Evolutionary conservation across 2,113 vertebrate species (phyloP).

Genomic region (Dicerorhinus sumatrensis): DNA sequence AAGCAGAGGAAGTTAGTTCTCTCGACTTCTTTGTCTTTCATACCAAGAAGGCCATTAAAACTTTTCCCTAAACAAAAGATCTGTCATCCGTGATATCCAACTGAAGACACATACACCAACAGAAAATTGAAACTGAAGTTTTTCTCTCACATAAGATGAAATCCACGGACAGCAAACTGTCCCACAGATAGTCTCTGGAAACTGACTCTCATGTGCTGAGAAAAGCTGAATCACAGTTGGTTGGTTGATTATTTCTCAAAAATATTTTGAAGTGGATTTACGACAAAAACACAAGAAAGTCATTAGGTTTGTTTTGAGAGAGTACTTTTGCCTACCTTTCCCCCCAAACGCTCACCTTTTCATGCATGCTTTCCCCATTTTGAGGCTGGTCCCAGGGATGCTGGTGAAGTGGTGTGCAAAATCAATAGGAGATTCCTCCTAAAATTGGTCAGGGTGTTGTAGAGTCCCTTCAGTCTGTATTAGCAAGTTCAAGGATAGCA

Average conservation of each 20-base stretch:
- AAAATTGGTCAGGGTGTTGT: not conserved
- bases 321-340: not conserved
- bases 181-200: not conserved
- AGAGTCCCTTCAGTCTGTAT: not conserved
- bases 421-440: not conserved
- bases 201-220: not conserved
- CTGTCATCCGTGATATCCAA: not conserved
- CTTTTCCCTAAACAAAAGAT: not conserved
- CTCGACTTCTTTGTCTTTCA: not conserved
- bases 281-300: not conserved
- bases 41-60: not conserved
- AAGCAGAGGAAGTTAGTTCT: not conserved
- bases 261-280: not conserved
- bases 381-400: not conserved
- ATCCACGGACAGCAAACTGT: not conserved
- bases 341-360: not conserved
- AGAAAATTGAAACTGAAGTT: not conserved
- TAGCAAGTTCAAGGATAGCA: not conserved
- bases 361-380: not conserved
- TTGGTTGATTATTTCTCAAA: not conserved
- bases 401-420: not conserved
- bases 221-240: not conserved
- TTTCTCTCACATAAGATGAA: not conserved
- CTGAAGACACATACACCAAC: not conserved
- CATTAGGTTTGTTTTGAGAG: not conserved